phyloP scores from a whole-genome alignment of 1,140 invertebrate genomes.

The Diploscapter pachys region DNA sequence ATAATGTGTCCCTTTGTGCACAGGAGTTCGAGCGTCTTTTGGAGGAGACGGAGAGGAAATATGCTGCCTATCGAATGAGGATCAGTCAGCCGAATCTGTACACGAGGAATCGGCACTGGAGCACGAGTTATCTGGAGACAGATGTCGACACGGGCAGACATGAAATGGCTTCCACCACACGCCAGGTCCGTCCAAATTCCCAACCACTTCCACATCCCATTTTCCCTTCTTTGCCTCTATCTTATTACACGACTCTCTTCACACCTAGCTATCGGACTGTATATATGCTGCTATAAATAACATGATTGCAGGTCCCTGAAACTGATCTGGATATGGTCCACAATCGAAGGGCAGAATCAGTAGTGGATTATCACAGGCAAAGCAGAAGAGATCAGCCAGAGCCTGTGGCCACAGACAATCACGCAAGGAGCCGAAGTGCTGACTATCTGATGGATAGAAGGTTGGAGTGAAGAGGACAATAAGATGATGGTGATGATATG shows the following conservation, averaged over 20 bases:
- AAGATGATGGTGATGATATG: background rate
- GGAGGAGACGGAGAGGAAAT: slow-evolving; percentile 49
- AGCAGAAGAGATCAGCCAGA: slow-evolving; percentile 28
- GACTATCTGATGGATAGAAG: slow-evolving; percentile 57
- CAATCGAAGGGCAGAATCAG: slow-evolving; percentile 45
- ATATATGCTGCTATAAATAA: slow-evolving; percentile 12
- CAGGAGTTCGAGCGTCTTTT: slow-evolving; percentile 52
- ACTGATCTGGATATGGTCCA: slow-evolving; percentile 42
- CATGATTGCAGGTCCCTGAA: slow-evolving; percentile 29
- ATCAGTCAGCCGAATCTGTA: slow-evolving; percentile 39
- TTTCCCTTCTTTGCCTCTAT: slow-evolving; percentile 27
- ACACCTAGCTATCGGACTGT: background rate
- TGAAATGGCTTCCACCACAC: slow-evolving; percentile 10
- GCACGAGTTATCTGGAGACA: slow-evolving; percentile 36
- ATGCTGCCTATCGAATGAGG: slow-evolving; percentile 41
- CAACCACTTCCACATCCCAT: slow-evolving; percentile 8
- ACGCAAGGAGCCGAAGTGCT: slow-evolving; percentile 51
- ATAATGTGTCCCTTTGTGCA: slow-evolving; percentile 5
- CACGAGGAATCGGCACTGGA: slow-evolving; percentile 22
- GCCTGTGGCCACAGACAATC: slow-evolving; percentile 25
- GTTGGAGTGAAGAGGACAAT: slow-evolving; percentile 22
- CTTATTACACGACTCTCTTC: slow-evolving; percentile 20
- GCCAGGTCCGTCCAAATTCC: slow-evolving; percentile 15
- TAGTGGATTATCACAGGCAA: slow-evolving; percentile 46
- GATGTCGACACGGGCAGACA: slow-evolving; percentile 35